These are phyloP conservation scores for Malurus cyaneus DNA, from an alignment of 2,113 vertebrate genomes.

Conservation along the genomic window DNA sequence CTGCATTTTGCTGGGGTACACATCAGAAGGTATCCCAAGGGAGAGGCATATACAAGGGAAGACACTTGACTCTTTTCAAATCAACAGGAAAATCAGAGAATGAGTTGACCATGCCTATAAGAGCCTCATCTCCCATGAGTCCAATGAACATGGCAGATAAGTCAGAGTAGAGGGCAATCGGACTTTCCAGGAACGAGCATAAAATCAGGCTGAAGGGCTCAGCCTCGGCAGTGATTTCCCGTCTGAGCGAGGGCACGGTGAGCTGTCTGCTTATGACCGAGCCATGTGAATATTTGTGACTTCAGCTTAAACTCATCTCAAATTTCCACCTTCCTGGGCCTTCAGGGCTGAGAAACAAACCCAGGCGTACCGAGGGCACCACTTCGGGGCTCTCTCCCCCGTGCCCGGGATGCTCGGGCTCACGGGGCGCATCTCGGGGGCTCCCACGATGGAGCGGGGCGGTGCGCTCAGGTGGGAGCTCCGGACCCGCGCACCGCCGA, in stretches of 20 bases:
- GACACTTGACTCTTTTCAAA: background rate
- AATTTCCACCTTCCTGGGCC: fast-evolving
- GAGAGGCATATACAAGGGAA: background rate
- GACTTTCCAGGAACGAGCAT: background rate
- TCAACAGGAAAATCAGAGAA: background rate
- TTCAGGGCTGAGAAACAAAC: fast-evolving
- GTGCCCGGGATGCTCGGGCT: background rate
- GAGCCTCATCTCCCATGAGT: background rate
- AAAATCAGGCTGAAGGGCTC: background rate
- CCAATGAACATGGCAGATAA: fast-evolving
- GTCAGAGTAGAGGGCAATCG: fast-evolving
- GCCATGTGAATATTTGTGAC: fast-evolving
- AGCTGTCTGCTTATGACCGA: fast-evolving
- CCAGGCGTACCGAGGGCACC: background rate
- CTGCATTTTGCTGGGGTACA: background rate
- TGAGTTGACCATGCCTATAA: background rate
- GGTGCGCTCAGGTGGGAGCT: background rate
- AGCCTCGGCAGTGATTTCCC: background rate
- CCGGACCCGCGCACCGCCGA: background rate
- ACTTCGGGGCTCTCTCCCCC: fast-evolving
- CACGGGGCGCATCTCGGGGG: background rate
- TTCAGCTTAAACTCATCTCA: background rate
- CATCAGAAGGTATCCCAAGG: background rate
- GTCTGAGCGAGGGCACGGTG: background rate
- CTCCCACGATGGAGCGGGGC: background rate